phyloP scores from a whole-genome alignment of 2,113 vertebrate genomes.

The Poecile atricapillus region DNA sequence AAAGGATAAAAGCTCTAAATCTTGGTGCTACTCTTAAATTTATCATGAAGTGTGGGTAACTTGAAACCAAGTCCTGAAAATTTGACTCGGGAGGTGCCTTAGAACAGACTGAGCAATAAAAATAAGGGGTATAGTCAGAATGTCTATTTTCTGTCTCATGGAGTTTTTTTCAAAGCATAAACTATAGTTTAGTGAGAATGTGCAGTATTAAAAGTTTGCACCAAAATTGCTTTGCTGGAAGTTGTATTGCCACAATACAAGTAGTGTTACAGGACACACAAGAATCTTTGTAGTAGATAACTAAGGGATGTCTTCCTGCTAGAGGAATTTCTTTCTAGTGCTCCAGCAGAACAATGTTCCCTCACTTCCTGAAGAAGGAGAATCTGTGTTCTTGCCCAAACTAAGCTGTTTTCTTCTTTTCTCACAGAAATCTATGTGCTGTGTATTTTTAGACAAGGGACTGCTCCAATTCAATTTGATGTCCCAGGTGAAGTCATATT shows the following conservation, averaged over 20 bases:
- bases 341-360: neutral
- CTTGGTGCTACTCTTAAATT: neutral
- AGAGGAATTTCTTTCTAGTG: neutral
- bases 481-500: neutral
- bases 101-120: neutral
- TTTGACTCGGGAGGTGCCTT: neutral
- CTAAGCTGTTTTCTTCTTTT: neutral
- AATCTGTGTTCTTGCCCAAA: neutral
- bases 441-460: neutral
- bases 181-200: neutral
- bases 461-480: neutral
- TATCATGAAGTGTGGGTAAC: neutral
- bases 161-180: neutral
- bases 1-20: neutral
- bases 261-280: accelerated
- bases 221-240: neutral
- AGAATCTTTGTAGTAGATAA: neutral
- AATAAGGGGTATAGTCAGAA: neutral
- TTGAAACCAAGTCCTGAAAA: neutral
- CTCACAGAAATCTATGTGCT: neutral
- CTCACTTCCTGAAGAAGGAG: neutral
- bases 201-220: neutral
- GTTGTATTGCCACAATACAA: neutral
- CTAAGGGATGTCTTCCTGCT: neutral
- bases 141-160: neutral